Evolutionary conservation across 2,888 invertebrate genomes (phyloP), one percentile per base, ranked within the genome.

Genomic region (Dichetophora obliterata): DNA sequence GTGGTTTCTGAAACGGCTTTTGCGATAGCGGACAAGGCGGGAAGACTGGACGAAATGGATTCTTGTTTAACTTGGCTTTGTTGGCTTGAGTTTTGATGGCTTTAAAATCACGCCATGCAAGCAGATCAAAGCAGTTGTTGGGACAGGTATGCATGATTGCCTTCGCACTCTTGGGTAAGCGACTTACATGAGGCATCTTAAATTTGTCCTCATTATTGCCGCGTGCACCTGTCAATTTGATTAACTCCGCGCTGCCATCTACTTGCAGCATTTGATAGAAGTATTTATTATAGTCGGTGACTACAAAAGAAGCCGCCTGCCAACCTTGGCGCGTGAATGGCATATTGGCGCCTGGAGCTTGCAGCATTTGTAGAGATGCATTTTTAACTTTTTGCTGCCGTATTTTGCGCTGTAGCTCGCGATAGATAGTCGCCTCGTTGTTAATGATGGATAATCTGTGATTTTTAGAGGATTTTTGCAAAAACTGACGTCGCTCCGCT

Each of bases 401-500:
- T 22, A 82, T 81, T 69, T 88, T 87, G 22, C 86, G 86, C 70
- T 86, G 88, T 66, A 90, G 72, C 76, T 89, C 89, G 19, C 86
- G 82, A 75, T 85, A 89, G 24, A 90, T 84, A 5, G 86, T 87
- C 0, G 87, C 86, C 77, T 90, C 89, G 75, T 89, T 90, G 79
- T 90, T 90, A 34, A 90, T 88, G 22, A 90, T 87, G 9, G 86
- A 83, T 80, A 88, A 85, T 66, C 88, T 89, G n/a, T 85, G 82
- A 75, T 85, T 87, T 77, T 84, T 86, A 0, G 82, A 86, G 27
- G 82, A 86, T 54, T 82, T 83, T 80, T 90, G 89, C 54, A 91
- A 81, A 77, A 91, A 87, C 70, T 85, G 85, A 9, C 91, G 86
- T 75, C 91, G 90, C 81, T 92, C 91, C 0, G 91, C 91, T 2